phyloP scores from a whole-genome alignment of 2,113 vertebrate species.

The Tupaia tana region DNA sequence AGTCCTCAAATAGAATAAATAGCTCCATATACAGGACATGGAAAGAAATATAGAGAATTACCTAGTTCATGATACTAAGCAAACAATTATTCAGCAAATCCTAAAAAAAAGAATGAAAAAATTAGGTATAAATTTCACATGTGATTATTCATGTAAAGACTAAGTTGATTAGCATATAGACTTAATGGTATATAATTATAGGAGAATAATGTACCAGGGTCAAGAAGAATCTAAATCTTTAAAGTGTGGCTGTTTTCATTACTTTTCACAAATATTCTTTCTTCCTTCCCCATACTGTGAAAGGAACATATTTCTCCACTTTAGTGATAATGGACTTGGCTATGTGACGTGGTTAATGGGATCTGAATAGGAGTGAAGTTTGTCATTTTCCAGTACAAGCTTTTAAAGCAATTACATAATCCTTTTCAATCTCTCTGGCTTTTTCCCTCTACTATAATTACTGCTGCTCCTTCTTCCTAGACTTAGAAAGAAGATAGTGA shows the following conservation, averaged over 20 bases:
- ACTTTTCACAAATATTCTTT: constrained; percentile 10
- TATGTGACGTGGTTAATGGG: background rate
- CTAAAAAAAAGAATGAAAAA: background rate
- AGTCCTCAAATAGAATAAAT: background rate
- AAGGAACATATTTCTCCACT: background rate
- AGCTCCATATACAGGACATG: background rate
- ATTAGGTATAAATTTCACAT: background rate
- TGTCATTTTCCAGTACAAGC: background rate
- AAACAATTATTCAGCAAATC: background rate
- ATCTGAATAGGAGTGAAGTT: background rate
- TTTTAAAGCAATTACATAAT: background rate
- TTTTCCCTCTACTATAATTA: background rate
- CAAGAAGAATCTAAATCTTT: background rate
- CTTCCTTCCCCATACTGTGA: background rate
- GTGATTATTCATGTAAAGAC: background rate
- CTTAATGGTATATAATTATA: background rate
- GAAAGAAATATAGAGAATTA: background rate
- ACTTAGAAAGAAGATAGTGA: background rate
- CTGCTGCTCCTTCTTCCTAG: background rate
- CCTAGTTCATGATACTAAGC: background rate
- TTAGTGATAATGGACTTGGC: background rate
- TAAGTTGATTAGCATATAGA: background rate
- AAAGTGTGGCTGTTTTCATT: background rate
- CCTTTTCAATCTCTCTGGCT: background rate
- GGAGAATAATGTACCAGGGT: background rate